Evolutionary conservation across 2,797 vertebrate species (phyloP), one percentile per base, ranked within the genome.

Genomic region (Tarsius wallacei): DNA sequence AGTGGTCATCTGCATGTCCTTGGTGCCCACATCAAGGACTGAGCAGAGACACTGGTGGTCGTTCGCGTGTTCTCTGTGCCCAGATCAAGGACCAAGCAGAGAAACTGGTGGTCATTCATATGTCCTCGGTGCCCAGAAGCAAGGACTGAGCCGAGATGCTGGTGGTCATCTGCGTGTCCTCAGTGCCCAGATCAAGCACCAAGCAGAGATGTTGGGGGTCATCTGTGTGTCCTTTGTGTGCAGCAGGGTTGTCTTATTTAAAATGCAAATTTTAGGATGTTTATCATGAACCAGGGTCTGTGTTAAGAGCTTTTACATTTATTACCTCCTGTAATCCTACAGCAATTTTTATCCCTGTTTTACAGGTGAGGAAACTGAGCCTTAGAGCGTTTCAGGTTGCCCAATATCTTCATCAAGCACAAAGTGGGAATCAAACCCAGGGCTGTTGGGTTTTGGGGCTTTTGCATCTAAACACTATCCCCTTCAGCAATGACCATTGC

Each of bases 401-500:
- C 31, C 42, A 15, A 5, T 24, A 12, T 92, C 19, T 15, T 15
- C 21, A 49, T 81, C 64, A 90, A 49, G 59, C 33, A 26, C 12
- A 28, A 12, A 33, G 68, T 8, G 14, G 42, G 78, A 63, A 66
- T 28, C n/a, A 17, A 16, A 80, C 47, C 28, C 51, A 42, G 31
- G 31, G 53, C 19, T 21, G 14, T 12, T 6, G 8, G 3, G 5
- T 57, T 90, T 57, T 57, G 0, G 47, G 64, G 22, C 49, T 16
- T 26, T 6, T 5, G 21, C 9, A 10, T 24, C 28, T 70, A 26
- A 83, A 59, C 15, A 13, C 59, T 3, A 0, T 24, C 53, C 33
- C 4, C 5, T 55, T 76, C 36, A 51, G 73, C 55, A 61, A 13
- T 31, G 49, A 26, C n/a, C 2, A 0, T 0, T 5, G 14, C 36